Percentiles rank a stretch among this genome's conserved stretches.
phyloP scores from a whole-genome alignment of 2,797 vertebrate genomes.

The Bryconaethiops microstoma region DNA sequence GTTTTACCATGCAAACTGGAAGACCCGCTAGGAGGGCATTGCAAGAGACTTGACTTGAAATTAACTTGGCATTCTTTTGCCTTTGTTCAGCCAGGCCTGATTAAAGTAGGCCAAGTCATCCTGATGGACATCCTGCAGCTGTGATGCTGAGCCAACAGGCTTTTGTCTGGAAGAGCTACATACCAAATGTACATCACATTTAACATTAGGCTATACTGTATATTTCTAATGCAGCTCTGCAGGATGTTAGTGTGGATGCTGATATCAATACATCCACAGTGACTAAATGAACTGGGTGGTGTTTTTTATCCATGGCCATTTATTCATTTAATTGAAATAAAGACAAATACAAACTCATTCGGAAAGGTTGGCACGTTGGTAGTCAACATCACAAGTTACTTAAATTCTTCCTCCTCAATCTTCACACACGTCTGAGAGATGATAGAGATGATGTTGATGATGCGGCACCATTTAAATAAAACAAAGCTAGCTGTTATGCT shows the following conservation, averaged over 20 bases:
- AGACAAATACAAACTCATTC: too few species aligned
- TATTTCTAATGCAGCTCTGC: neutral
- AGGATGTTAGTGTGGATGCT: neutral
- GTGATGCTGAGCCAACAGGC: slow-evolving; percentile 34
- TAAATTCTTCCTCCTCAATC: neutral
- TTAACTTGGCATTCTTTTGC: neutral
- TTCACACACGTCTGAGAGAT: neutral
- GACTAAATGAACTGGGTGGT: neutral
- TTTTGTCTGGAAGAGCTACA: neutral
- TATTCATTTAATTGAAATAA: neutral
- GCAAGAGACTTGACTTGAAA: neutral
- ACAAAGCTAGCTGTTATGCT: too few species aligned
- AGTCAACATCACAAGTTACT: neutral
- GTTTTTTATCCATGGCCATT: too few species aligned
- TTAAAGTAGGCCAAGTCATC: slow-evolving; percentile 37
- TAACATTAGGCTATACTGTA: neutral
- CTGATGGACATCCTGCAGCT: slow-evolving; percentile 20
- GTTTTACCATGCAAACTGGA: too few species aligned
- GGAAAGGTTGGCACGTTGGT: too few species aligned
- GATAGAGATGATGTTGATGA: too few species aligned
- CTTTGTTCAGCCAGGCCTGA: slow-evolving; percentile 21
- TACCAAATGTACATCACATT: neutral
- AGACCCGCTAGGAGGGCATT: too few species aligned
- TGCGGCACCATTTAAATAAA: too few species aligned
- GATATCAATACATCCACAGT: too few species aligned